Evolutionary conservation across 1,140 invertebrate species (phyloP).

Genomic region (Drosophila gunungcola): DNA sequence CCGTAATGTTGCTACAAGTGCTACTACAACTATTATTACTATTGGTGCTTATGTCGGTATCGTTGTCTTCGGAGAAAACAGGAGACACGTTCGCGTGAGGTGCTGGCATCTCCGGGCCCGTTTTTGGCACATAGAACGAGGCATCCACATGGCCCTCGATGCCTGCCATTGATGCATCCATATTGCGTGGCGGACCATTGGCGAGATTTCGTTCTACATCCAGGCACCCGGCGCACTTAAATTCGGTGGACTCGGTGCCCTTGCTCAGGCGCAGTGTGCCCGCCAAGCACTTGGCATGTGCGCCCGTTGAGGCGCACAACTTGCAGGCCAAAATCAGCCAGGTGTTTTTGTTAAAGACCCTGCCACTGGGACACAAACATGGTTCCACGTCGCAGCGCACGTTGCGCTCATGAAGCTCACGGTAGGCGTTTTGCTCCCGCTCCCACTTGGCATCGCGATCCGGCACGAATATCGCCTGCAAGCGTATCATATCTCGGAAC

Average conservation of each 20-base stretch:
- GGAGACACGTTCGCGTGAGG: neutral
- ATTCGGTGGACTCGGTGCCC: neutral
- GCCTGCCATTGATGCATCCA: neutral
- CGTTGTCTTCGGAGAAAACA: constrained; percentile 6
- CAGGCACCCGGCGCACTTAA: constrained; percentile 37
- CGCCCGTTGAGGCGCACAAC: constrained; percentile 39
- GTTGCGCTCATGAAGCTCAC: constrained; percentile 52
- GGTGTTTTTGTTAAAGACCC: constrained; percentile 24
- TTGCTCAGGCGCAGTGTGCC: neutral
- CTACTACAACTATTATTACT: too few relatives aligned
- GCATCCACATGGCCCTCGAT: constrained; percentile 8
- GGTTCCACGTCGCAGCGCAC: constrained; percentile 35
- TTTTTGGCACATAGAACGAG: constrained; percentile 30
- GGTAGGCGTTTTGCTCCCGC: constrained; percentile 44
- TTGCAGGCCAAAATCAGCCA: constrained; percentile 43
- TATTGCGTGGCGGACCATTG: constrained; percentile 2
- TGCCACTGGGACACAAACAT: constrained; percentile 57
- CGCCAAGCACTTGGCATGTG: constrained; percentile 37
- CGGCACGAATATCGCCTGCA: constrained; percentile 68
- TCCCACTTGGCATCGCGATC: constrained; percentile 77
- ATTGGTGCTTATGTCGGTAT: neutral
- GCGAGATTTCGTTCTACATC: constrained; percentile 2
- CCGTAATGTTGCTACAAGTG: constrained; percentile 8
- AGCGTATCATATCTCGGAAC: constrained; percentile 51
- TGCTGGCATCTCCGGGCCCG: neutral